Evolutionary conservation across 2,888 invertebrate species (phyloP), one percentile per base, ranked within the genome.

Genomic region (Drosophila lutescens): DNA sequence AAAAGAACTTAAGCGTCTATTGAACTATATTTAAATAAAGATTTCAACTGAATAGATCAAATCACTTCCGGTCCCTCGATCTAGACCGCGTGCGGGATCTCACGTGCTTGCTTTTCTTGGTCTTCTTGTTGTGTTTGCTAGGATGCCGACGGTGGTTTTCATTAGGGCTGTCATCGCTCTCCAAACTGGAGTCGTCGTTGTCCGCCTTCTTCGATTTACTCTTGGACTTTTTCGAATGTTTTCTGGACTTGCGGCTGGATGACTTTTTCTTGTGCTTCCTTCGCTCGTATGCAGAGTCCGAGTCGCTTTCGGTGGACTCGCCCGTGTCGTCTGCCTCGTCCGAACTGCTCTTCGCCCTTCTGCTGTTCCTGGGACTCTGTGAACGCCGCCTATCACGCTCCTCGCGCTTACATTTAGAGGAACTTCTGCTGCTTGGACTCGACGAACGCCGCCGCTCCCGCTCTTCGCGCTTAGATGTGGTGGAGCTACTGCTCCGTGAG

Each of bases 71-170:
- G 43, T 43, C 20, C 2, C 76, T 67, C 5, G 89, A 86, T 65
- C 88, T 74, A 13, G 85, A 88, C 2, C 88, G 82, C 2, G 92
- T 89, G 36, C 92, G 82, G 13, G 91, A 91, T 46, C 92, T 89
- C 34, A 88, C 86, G 40, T 89, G 89, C 73, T 92, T 92, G 66
- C 91, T 92, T 61, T 91, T 91, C 62, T 92, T 92, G 2, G 91
- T 90, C 72, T 91, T 92, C 74, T 91, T 92, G 68, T 91, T 91
- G 53, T 90, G 88, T 10, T 82, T 89, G 49, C 65, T 81, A 12
- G 70, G 67, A 6, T 89, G 86, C 0, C 87, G 84, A 3, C 85
- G 80, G 6, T 70, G 62, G 6, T 70, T 49, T 3, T 69, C 57
- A 0, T 49, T 43, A 1, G 26, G 32, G 1, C 71, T 54, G 6